A percentile compares a stretch with the other conserved stretches of the same genome.
Conservation (phyloP, 2,888 invertebrate genomes). For the Sphaerophoria rueppellii region DNA sequence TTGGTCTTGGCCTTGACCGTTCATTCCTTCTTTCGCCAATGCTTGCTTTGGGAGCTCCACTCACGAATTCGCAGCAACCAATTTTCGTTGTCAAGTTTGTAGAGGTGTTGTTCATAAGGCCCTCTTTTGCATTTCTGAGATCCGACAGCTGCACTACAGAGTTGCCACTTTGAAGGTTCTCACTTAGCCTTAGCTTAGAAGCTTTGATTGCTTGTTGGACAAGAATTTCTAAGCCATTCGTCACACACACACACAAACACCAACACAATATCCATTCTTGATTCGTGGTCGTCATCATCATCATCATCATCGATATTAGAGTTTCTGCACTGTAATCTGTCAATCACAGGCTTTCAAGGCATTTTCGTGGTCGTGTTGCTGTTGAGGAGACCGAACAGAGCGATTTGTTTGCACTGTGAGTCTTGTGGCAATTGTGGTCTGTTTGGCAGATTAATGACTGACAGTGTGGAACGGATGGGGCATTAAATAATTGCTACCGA, state of each 20-base stretch:
- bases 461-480: constrained; percentile 71
- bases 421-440: constrained; percentile 72
- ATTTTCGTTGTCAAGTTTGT: constrained; percentile 67
- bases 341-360: constrained; percentile 55
- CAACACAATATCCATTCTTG: neutral
- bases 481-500: constrained; percentile 72
- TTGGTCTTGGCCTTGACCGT: constrained; percentile 73
- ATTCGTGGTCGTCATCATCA: constrained; percentile 40
- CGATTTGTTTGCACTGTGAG: constrained; percentile 70
- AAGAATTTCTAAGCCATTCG: constrained; percentile 66
- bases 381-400: constrained; percentile 16
- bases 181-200: constrained; percentile 48
- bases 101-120: constrained; percentile 57
- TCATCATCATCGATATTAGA: constrained; percentile 17
- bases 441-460: constrained; percentile 73
- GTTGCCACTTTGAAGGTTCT: constrained; percentile 64
- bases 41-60: constrained; percentile 23
- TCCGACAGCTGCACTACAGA: constrained; percentile 35
- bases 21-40: constrained; percentile 55
- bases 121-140: constrained; percentile 14
- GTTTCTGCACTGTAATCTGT: constrained; percentile 69
- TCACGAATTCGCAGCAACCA: constrained; percentile 17
- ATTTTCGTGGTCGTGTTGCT: constrained; percentile 49
- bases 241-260: constrained; percentile 44
- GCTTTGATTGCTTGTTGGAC: constrained; percentile 70